These are phyloP conservation scores for Acrossocheilus fasciatus DNA, from an alignment of 2,797 vertebrate species.

Conservation along the genomic window DNA sequence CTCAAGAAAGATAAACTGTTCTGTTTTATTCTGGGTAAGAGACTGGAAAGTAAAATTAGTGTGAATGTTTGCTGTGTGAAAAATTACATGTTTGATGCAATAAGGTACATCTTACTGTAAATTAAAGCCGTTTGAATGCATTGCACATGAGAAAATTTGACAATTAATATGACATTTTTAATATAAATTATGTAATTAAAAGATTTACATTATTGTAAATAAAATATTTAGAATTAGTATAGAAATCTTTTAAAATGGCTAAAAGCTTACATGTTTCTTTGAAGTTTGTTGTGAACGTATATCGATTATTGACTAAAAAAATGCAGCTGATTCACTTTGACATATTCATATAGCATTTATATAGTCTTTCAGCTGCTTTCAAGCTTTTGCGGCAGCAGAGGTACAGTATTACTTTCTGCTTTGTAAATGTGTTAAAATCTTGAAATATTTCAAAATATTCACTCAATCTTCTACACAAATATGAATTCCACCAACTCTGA, in stretches of 20 bases:
- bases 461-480: not conserved
- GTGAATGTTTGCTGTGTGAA: not conserved
- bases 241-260: not conserved
- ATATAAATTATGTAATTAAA: not conserved
- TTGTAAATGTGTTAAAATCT: not conserved
- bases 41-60: not conserved
- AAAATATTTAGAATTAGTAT: not conserved
- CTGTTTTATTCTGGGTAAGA: not conserved
- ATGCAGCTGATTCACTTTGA: not conserved
- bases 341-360: not conserved
- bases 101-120: not conserved
- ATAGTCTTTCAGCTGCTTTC: not conserved
- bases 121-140: not conserved
- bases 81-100: not conserved
- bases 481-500: not conserved
- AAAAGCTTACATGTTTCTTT: not conserved
- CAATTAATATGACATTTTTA: not conserved
- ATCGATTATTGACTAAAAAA: not conserved
- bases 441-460: not conserved
- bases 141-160: not conserved
- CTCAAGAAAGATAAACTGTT: not conserved
- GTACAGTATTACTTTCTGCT: not conserved
- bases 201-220: not conserved
- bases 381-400: not conserved
- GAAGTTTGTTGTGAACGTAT: not conserved